phyloP scores from a whole-genome alignment of 2,888 invertebrate genomes.

The Xestia sexstrigata region DNA sequence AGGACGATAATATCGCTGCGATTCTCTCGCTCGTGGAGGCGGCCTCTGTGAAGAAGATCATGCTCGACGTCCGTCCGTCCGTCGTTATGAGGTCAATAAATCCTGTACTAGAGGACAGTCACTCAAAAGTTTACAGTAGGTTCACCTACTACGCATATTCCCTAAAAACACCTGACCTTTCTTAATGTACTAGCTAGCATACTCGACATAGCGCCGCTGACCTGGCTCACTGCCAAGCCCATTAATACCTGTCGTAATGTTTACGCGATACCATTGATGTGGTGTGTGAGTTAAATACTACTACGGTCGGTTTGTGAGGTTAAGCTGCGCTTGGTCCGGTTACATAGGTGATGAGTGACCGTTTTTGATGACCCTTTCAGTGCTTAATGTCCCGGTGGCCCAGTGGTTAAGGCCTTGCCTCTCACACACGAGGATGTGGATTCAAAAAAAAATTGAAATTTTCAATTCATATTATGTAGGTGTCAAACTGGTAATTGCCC shows the following conservation, averaged over 20 bases:
- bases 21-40: too few relatives aligned
- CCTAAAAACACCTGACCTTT: slow-evolving; percentile 38
- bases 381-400: not conserved
- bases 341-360: not conserved
- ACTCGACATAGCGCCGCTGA: slow-evolving; percentile 36
- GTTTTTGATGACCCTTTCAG: not conserved
- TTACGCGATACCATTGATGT: slow-evolving; percentile 46
- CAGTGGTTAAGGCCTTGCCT: not conserved
- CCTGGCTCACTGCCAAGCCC: slow-evolving; percentile 59
- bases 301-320: slow-evolving; percentile 18
- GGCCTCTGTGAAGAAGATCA: too few relatives aligned
- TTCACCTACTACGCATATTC: too few relatives aligned
- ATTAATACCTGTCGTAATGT: slow-evolving; percentile 59
- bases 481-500: not conserved
- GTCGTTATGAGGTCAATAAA: not conserved
- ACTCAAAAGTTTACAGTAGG: not conserved
- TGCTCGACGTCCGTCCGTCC: not conserved
- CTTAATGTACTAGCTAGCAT: slow-evolving; percentile 47
- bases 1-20: too few relatives aligned
- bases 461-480: not conserved
- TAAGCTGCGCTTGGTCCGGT: slow-evolving; percentile 31
- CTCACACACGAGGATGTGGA: not conserved
- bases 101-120: not conserved
- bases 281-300: slow-evolving; percentile 16
- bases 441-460: not conserved